These are phyloP conservation scores for Ornithoptera priamus DNA, from an alignment of 2,888 invertebrate genomes.

Conservation along the genomic window DNA sequence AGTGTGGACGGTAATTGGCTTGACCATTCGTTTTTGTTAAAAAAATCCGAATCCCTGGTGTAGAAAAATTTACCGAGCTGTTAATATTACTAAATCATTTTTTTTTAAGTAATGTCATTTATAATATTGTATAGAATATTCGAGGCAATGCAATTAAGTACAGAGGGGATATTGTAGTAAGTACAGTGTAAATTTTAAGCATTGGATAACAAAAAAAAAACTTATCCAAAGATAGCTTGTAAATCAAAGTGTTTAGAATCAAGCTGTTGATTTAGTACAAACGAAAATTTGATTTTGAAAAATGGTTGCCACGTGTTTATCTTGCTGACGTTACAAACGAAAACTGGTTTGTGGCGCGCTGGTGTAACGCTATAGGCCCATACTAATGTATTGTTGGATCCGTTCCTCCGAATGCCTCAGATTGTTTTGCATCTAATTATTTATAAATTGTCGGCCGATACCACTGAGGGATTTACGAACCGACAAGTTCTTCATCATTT, in stretches of 20 bases:
- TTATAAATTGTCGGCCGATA: slow-evolving; percentile 42
- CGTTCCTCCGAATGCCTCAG: slow-evolving; percentile 62
- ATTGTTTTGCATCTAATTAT: slow-evolving; percentile 61
- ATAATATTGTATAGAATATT: too few relatives aligned
- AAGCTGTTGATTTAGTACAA: slow-evolving; percentile 13
- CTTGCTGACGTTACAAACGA: slow-evolving; percentile 51
- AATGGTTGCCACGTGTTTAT: slow-evolving; percentile 25
- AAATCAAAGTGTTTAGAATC: slow-evolving; percentile 29
- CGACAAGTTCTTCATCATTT: slow-evolving; percentile 41
- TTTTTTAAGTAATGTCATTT: too few relatives aligned
- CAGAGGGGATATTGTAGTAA: not conserved
- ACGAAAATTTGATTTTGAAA: slow-evolving; percentile 7
- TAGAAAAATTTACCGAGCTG: too few relatives aligned
- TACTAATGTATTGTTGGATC: slow-evolving; percentile 50
- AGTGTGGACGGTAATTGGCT: too few relatives aligned
- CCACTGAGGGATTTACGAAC: slow-evolving; percentile 59
- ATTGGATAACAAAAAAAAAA: slow-evolving; percentile 9
- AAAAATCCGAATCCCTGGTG: too few relatives aligned
- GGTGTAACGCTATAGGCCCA: slow-evolving; percentile 57
- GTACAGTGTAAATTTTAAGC: slow-evolving; percentile 1
- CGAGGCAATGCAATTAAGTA: not conserved
- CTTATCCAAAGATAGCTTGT: not conserved
- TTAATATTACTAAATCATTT: too few relatives aligned
- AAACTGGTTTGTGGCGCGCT: slow-evolving; percentile 56
- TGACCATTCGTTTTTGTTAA: too few relatives aligned